phyloP scores from a whole-genome alignment of 2,888 invertebrate genomes.

The Eremobia ochroleuca region DNA sequence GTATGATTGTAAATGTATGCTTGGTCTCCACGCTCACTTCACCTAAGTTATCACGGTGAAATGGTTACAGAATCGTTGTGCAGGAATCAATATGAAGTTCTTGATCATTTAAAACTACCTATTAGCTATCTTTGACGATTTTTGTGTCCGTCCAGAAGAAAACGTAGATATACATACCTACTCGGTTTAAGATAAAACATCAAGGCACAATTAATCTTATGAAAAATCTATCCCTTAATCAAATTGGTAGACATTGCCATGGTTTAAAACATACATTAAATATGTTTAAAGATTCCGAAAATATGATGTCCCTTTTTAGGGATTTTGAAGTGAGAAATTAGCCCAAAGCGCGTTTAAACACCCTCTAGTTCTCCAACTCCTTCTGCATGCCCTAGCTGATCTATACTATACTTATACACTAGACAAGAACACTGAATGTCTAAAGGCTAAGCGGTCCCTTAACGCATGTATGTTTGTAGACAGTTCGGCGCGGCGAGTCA shows the following conservation, averaged over 20 bases:
- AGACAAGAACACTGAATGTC: slow-evolving; percentile 71
- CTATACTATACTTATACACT: slow-evolving; percentile 66
- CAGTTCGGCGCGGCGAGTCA: slow-evolving; percentile 97
- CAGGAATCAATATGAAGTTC: not conserved
- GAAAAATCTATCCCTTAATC: not conserved
- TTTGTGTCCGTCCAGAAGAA: not conserved
- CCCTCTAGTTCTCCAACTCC: slow-evolving; percentile 31
- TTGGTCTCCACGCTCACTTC: no score
- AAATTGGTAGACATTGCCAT: not conserved
- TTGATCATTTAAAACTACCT: not conserved
- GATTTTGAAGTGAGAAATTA: not conserved
- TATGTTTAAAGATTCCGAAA: not conserved
- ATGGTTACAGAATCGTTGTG: no score
- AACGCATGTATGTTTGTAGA: slow-evolving; percentile 95
- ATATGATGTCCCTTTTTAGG: not conserved
- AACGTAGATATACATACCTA: not conserved
- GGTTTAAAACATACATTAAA: not conserved
- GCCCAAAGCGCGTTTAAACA: slow-evolving; percentile 9
- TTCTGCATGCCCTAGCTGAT: slow-evolving; percentile 60
- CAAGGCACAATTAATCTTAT: not conserved
- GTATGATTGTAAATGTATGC: no score
- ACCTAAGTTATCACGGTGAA: no score
- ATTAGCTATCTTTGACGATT: not conserved
- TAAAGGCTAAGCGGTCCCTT: slow-evolving; percentile 87
- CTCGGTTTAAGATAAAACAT: not conserved